phyloP scores from a whole-genome alignment of 2,113 vertebrate genomes.

The Tapirus terrestris region DNA sequence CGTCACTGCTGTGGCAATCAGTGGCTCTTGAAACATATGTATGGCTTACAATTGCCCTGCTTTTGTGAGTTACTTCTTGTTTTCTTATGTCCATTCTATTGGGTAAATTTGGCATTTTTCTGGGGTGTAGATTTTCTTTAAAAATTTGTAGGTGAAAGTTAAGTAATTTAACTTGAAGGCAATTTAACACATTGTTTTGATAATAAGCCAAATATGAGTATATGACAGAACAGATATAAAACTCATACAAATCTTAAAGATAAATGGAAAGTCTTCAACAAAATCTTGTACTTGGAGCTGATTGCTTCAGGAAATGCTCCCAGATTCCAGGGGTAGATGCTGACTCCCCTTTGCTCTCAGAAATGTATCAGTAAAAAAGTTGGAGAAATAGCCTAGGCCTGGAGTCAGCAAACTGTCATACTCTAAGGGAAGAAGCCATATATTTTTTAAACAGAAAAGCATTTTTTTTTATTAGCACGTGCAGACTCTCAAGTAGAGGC shows the following conservation, averaged over 20 bases:
- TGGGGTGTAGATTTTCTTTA: neutral
- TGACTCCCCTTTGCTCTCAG: neutral
- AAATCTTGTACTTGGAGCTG: neutral
- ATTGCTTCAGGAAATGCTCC: neutral
- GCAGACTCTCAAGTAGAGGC: neutral
- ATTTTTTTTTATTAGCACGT: neutral
- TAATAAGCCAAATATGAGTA: neutral
- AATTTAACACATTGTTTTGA: neutral
- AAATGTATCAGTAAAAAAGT: neutral
- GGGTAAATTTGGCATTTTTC: neutral
- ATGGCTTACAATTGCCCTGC: neutral
- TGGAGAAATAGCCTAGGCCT: neutral
- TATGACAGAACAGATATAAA: neutral
- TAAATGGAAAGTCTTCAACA: neutral
- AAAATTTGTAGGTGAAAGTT: neutral
- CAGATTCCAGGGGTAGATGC: neutral
- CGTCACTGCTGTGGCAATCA: too few relatives aligned
- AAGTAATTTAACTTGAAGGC: neutral
- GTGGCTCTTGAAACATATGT: neutral
- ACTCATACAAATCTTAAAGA: neutral
- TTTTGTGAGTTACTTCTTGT: neutral
- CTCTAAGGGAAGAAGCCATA: neutral
- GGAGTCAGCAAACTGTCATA: neutral
- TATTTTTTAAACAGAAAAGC: neutral
- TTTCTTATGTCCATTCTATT: neutral